Conservation (phyloP, 2,888 invertebrate species). For the Mimumesa dahlbomi region DNA sequence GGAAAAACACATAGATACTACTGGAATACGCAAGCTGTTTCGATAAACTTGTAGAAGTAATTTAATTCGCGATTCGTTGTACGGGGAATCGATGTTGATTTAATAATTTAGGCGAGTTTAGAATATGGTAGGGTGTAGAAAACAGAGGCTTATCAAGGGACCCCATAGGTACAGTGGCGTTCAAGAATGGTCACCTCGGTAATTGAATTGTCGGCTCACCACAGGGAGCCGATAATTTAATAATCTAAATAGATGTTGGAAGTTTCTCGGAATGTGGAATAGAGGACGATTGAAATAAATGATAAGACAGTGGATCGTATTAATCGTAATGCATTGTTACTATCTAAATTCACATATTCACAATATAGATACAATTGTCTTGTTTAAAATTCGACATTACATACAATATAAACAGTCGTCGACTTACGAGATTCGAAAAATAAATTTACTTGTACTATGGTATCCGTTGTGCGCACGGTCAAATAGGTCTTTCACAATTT, state of each 20-base stretch:
- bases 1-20: too few species aligned
- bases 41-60: too few species aligned
- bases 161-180: not conserved
- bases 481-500: too few species aligned
- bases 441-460: slow-evolving; percentile 33
- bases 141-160: not conserved
- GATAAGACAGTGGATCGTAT: slow-evolving; percentile 34
- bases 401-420: slow-evolving; percentile 59
- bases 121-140: too few species aligned
- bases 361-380: slow-evolving; percentile 70
- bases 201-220: too few species aligned
- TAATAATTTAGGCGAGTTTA: too few species aligned
- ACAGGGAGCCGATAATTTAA: too few species aligned
- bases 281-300: slow-evolving; percentile 19
- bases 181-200: not conserved
- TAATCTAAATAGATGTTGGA: too few species aligned
- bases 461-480: not conserved
- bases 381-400: slow-evolving; percentile 33
- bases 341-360: slow-evolving; percentile 71
- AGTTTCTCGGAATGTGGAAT: not conserved
- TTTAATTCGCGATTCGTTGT: too few species aligned
- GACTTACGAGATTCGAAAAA: slow-evolving; percentile 57
- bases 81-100: too few species aligned
- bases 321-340: slow-evolving; percentile 63
- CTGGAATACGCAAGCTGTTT: too few species aligned